phyloP scores from a whole-genome alignment of 2,797 vertebrate genomes.

The Urocyon cinereoargenteus region DNA sequence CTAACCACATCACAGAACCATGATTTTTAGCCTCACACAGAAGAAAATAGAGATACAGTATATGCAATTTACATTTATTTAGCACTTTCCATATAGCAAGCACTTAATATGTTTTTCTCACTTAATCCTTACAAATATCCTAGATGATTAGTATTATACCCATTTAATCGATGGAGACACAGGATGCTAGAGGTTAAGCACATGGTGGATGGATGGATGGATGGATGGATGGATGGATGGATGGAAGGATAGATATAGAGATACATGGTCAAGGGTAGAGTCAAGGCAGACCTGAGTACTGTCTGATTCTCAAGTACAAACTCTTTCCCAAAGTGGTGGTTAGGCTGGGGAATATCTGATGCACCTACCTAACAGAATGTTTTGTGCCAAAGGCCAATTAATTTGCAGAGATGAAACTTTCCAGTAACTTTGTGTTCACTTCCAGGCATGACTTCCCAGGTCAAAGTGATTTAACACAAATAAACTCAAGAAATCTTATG shows the following conservation, averaged over 20 bases:
- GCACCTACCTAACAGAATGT: background rate
- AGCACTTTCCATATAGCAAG: background rate
- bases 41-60: background rate
- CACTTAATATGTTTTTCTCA: background rate
- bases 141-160: background rate
- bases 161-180: background rate
- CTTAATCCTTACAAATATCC: background rate
- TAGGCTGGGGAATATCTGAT: background rate
- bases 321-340: background rate
- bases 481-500: background rate
- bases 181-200: background rate
- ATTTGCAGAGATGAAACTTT: background rate
- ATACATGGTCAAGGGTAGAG: background rate
- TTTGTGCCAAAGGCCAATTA: background rate
- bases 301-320: background rate
- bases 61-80: background rate
- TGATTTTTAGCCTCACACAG: background rate
- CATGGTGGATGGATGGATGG: too few relatives aligned
- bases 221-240: too few relatives aligned
- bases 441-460: background rate
- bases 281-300: background rate
- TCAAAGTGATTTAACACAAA: slow-evolving; percentile 15
- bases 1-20: background rate
- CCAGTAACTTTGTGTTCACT: background rate
- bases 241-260: background rate